Evolutionary conservation across 2,888 invertebrate genomes (phyloP).

Genomic region (Apotomis betuletana): DNA sequence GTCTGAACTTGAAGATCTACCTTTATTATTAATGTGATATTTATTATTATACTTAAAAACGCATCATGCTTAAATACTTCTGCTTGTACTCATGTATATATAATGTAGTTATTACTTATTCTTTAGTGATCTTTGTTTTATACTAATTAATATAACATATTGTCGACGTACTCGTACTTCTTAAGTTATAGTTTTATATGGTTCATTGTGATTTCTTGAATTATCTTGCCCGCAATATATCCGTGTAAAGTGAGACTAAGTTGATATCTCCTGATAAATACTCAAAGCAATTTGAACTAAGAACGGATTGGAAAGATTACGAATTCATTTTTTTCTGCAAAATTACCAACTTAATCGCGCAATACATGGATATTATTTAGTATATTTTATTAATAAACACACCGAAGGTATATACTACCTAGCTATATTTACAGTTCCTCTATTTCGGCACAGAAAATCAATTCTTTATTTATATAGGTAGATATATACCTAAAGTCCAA

Average conservation of each 20-base stretch:
- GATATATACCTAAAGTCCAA: not conserved
- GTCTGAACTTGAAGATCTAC: not conserved
- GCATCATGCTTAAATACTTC: not conserved
- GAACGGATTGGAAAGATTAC: too few relatives aligned
- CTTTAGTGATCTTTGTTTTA: not conserved
- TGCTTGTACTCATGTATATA: constrained; percentile 3
- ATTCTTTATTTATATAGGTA: not conserved
- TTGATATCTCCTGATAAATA: too few relatives aligned
- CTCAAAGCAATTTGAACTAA: too few relatives aligned
- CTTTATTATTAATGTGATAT: constrained; percentile 11
- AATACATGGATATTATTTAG: not conserved
- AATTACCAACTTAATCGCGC: too few relatives aligned
- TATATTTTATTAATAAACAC: not conserved
- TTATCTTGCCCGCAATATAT: not conserved
- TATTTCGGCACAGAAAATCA: not conserved
- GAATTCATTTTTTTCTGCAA: too few relatives aligned
- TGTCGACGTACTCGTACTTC: not conserved
- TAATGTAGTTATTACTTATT: not conserved
- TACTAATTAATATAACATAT: too few relatives aligned
- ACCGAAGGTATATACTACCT: too few relatives aligned
- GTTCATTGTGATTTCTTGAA: not conserved
- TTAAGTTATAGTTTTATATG: constrained; percentile 1
- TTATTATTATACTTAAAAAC: not conserved
- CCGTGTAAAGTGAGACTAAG: too few relatives aligned
- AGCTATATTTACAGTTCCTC: not conserved